phyloP scores from a whole-genome alignment of 2,113 vertebrate species.

The Argyrosomus japonicus region DNA sequence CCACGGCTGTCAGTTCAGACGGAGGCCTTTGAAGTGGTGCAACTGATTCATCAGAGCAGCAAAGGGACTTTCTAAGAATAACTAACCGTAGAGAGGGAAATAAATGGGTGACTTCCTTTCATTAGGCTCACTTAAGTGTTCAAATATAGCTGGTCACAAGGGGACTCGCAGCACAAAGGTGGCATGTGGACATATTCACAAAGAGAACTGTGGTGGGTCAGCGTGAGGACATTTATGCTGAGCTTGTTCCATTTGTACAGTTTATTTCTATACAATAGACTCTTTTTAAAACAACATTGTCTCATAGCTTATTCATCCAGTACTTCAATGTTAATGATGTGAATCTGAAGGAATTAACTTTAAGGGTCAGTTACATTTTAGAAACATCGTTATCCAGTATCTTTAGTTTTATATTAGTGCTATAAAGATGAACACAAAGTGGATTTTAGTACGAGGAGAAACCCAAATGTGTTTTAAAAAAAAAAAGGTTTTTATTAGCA shows the following conservation, averaged over 20 bases:
- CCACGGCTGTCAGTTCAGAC: slow-evolving; percentile 27
- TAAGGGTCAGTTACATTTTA: neutral
- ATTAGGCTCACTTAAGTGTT: slow-evolving; percentile 67
- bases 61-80: slow-evolving; percentile 64
- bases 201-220: neutral
- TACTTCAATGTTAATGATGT: neutral
- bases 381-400: neutral
- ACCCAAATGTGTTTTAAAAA: too few species aligned
- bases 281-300: neutral
- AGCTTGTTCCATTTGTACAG: slow-evolving; percentile 14
- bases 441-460: too few species aligned
- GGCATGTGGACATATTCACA: slow-evolving; percentile 21
- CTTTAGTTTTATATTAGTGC: neutral
- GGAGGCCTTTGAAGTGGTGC: slow-evolving; percentile 39
- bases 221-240: slow-evolving; percentile 19
- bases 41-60: slow-evolving; percentile 36
- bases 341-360: neutral
- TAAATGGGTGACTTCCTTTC: slow-evolving; percentile 69
- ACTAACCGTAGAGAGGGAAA: slow-evolving; percentile 35
- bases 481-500: too few species aligned
- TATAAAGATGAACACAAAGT: neutral
- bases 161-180: slow-evolving; percentile 44
- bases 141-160: slow-evolving; percentile 65
- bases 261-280: neutral
- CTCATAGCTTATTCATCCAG: neutral